phyloP scores from a whole-genome alignment of 2,797 vertebrate genomes.

The Peromyscus eremicus region DNA sequence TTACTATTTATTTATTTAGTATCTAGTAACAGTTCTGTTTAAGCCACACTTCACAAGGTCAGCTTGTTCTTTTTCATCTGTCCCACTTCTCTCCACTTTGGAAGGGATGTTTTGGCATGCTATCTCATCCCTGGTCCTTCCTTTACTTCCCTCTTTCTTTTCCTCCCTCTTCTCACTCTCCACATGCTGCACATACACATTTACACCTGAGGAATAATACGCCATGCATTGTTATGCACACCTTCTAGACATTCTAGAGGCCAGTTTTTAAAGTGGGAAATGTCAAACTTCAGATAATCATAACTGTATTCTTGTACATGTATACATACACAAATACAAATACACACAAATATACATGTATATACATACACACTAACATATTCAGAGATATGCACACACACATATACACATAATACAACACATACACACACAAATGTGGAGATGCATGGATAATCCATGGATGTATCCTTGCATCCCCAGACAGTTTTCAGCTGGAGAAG shows the following conservation, averaged over 20 bases:
- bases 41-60: not conserved
- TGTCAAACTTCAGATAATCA: not conserved
- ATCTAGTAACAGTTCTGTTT: not conserved
- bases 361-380: not conserved
- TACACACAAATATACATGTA: not conserved
- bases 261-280: not conserved
- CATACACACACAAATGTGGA: not conserved
- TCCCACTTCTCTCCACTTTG: not conserved
- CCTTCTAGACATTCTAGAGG: not conserved
- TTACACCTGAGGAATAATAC: not conserved
- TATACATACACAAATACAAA: not conserved
- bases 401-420: not conserved
- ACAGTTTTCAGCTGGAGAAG: not conserved
- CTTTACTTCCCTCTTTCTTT: not conserved
- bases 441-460: not conserved
- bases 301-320: not conserved
- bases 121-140: not conserved
- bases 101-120: not conserved
- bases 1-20: not conserved
- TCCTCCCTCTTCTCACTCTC: not conserved
- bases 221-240: not conserved
- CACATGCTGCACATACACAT: not conserved
- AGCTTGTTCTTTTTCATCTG: not conserved
- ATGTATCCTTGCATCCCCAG: not conserved
- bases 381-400: not conserved